phyloP scores from a whole-genome alignment of 1,140 invertebrate species.

The Drosophila rhopaloa region DNA sequence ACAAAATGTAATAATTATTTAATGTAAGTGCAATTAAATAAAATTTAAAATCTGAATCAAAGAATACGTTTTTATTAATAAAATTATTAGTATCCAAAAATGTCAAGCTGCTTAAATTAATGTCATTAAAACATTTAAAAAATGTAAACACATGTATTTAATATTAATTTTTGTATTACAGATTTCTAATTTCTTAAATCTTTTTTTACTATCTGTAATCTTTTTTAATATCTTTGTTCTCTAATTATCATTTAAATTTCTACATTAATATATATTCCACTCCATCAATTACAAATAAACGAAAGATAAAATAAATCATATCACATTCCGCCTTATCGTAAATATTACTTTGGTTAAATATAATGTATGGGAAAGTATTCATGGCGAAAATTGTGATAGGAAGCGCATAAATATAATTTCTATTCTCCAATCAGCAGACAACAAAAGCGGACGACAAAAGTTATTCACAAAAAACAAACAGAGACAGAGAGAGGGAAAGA shows the following conservation, averaged over 20 bases:
- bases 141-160: too few species aligned
- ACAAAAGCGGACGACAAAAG: conserved; percentile 32
- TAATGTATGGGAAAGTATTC: not conserved
- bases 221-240: not conserved
- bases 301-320: not conserved
- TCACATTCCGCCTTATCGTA: not conserved
- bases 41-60: too few species aligned
- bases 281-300: not conserved
- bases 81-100: too few species aligned
- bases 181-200: not conserved
- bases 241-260: not conserved
- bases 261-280: not conserved
- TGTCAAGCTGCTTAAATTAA: not conserved
- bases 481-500: not conserved
- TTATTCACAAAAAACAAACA: conserved; percentile 10
- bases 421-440: conserved; percentile 54
- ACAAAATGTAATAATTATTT: not conserved
- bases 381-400: conserved; percentile 12
- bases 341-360: not conserved
- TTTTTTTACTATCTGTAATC: not conserved
- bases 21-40: not conserved
- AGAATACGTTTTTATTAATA: too few species aligned
- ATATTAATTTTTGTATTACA: not conserved
- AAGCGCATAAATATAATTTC: conserved; percentile 44
- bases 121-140: too few species aligned